Evolutionary conservation across 1,140 invertebrate species (phyloP).

Genomic region (Drosophila repletoides): DNA sequence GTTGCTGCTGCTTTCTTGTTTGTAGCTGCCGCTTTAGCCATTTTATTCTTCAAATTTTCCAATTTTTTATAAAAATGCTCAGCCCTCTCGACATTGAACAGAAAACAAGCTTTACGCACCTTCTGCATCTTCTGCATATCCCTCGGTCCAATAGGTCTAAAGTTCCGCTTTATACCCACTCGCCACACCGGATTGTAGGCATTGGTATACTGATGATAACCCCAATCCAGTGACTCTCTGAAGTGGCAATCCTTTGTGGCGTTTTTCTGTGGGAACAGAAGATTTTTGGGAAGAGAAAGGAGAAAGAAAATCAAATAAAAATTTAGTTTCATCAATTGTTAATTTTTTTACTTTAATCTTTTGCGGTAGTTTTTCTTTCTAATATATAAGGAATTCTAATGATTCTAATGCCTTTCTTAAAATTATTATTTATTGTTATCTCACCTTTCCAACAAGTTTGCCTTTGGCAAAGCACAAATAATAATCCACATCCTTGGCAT

Average conservation of each 20-base stretch:
- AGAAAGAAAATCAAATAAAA: neutral
- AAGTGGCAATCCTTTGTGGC: conserved; percentile 76
- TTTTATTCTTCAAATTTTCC: neutral
- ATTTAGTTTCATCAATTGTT: neutral
- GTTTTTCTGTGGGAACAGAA: conserved; percentile 55
- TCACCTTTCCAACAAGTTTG: conserved; percentile 79
- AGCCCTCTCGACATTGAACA: conserved; percentile 47
- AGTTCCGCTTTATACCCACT: conserved; percentile 68
- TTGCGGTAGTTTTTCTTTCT: no score
- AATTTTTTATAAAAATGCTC: conserved; percentile 32
- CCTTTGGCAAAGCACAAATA: conserved; percentile 71
- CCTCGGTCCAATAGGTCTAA: conserved; percentile 61
- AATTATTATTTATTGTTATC: conserved; percentile 1
- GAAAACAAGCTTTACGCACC: conserved; percentile 49
- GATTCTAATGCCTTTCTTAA: neutral
- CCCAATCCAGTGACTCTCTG: conserved; percentile 58
- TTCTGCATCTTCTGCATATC: conserved; percentile 39
- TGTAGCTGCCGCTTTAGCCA: conserved; percentile 22
- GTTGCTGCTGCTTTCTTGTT: conserved; percentile 34
- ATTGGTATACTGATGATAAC: conserved; percentile 54
- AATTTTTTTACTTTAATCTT: neutral
- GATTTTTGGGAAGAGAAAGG: neutral
- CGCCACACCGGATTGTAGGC: conserved; percentile 57
- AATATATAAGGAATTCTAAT: no score
- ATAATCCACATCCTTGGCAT: conserved; percentile 68